Percentiles rank a stretch among this genome's conserved stretches.
Conservation (phyloP, 2,113 vertebrate genomes). For the Tragelaphus imberbis region DNA sequence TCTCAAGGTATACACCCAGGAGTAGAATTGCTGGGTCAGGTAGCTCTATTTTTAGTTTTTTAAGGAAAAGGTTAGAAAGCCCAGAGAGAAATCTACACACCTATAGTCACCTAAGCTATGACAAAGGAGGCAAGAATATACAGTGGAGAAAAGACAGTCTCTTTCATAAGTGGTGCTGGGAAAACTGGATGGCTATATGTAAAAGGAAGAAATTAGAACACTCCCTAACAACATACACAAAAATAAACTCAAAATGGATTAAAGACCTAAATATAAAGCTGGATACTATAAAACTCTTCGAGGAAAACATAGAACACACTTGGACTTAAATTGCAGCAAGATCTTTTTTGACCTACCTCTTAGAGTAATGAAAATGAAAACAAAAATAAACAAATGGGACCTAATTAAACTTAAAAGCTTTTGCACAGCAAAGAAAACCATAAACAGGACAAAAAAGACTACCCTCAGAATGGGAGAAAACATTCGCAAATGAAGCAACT, state of each 20-base stretch:
- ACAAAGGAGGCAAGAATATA: not conserved
- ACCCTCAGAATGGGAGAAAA: not conserved
- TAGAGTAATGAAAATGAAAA: not conserved
- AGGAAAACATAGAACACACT: not conserved
- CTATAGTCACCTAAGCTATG: not conserved
- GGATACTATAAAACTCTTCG: not conserved
- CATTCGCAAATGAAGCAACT: not conserved
- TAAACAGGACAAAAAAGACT: not conserved
- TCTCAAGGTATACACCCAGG: not conserved
- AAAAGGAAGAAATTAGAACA: not conserved
- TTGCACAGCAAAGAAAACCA: not conserved
- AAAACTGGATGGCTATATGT: not conserved
- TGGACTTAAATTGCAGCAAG: not conserved
- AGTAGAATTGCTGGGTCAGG: not conserved
- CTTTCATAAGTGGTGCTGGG: not conserved
- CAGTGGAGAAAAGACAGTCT: not conserved
- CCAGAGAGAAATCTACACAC: not conserved
- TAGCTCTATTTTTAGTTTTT: not conserved
- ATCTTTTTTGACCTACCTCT: not conserved
- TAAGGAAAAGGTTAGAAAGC: not conserved
- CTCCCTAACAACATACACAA: not conserved
- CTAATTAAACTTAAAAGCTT: not conserved
- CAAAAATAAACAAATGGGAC: not conserved
- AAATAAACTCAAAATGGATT: not conserved
- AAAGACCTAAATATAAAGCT: not conserved